Evolutionary conservation across 1,140 invertebrate species (phyloP).

Genomic region (Ceratosolen fusciceps): DNA sequence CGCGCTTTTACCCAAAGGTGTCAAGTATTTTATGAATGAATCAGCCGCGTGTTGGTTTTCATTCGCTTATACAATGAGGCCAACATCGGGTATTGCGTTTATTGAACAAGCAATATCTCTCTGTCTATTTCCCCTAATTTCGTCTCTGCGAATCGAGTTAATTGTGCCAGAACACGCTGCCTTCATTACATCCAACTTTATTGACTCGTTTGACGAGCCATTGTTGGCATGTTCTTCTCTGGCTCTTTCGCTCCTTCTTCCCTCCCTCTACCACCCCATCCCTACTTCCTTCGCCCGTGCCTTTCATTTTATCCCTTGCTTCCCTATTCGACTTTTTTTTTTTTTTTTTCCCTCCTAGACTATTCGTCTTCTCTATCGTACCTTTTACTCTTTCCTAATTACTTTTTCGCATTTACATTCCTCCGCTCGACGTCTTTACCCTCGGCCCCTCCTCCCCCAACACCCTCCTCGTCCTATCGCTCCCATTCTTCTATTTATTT

Average conservation of each 20-base stretch:
- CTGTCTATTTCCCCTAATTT: neutral
- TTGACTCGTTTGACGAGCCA: slow-evolving; percentile 47
- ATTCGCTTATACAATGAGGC: slow-evolving; percentile 1
- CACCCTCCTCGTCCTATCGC: no score
- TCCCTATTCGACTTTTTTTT: neutral
- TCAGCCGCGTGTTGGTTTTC: neutral
- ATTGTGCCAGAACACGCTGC: slow-evolving; percentile 34
- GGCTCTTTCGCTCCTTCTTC: neutral
- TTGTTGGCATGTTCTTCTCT: slow-evolving; percentile 27
- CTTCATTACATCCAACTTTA: slow-evolving; percentile 44
- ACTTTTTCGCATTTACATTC: slow-evolving; percentile 14
- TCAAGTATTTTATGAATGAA: neutral
- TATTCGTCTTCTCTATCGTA: neutral
- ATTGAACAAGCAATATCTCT: slow-evolving; percentile 13
- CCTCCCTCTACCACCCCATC: neutral
- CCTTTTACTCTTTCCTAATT: no score
- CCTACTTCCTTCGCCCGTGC: neutral
- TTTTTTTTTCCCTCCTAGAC: neutral
- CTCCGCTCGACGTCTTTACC: neutral
- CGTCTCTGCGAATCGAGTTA: slow-evolving; percentile 37
- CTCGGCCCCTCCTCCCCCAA: no score
- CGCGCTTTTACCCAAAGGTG: neutral
- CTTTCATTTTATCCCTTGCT: neutral
- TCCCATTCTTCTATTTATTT: neutral
- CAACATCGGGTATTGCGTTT: neutral